Conservation (phyloP, 1,140 invertebrate species). For the Bathynomus jamesi region DNA sequence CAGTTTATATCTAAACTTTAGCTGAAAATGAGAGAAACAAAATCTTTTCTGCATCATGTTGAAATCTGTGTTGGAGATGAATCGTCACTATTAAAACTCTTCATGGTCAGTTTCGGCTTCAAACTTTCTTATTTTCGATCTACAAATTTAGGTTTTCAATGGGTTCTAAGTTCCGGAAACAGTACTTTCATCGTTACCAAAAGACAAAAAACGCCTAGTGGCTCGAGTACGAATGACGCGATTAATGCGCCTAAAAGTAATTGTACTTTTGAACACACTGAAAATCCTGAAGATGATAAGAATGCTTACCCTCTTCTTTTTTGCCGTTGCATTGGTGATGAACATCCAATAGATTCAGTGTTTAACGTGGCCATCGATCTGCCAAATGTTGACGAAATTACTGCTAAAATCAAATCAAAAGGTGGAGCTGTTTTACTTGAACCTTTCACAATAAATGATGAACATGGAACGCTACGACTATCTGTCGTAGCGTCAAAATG, state of each 20-base stretch:
- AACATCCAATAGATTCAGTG: constrained; percentile 43
- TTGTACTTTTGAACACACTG: constrained; percentile 6
- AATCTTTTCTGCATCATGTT: constrained; percentile 45
- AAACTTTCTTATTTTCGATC: constrained; percentile 39
- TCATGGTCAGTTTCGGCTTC: constrained; percentile 43
- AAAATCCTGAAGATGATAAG: too few species aligned
- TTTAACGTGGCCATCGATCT: constrained; percentile 49
- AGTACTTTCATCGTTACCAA: constrained; percentile 45
- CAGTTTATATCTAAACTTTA: too few species aligned
- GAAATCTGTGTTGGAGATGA: constrained; percentile 46
- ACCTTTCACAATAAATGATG: constrained; percentile 38
- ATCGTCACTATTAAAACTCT: constrained; percentile 32
- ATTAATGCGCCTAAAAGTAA: background rate
- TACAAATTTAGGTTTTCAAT: constrained; percentile 40
- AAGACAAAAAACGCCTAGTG: constrained; percentile 7
- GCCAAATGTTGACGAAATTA: constrained; percentile 41
- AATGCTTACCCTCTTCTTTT: constrained; percentile 32
- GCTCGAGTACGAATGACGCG: background rate
- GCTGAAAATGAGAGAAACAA: background rate
- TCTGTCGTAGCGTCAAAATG: constrained; percentile 47
- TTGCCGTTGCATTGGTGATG: constrained; percentile 31
- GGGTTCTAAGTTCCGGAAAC: constrained; percentile 42
- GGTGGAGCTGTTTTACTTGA: constrained; percentile 26
- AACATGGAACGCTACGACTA: constrained; percentile 42
- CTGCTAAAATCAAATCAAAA: constrained; percentile 38